Evolutionary conservation across 1,140 invertebrate species (phyloP).

Genomic region (Drosophila paulistorum): DNA sequence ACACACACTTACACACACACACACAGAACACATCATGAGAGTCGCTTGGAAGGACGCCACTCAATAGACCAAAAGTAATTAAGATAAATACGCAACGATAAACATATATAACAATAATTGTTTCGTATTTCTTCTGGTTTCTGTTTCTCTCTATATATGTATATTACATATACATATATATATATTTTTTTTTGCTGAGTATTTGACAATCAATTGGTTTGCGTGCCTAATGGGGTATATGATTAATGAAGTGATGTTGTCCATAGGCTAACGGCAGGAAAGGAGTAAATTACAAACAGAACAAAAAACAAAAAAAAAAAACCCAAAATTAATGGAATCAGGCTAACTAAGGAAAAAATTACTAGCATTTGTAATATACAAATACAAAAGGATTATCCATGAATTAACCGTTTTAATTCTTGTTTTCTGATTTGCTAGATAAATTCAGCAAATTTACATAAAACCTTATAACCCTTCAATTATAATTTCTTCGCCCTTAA

Average conservation of each 20-base stretch:
- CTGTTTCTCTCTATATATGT: conserved; percentile 5
- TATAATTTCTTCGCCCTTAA: no score
- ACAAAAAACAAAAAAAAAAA: no score
- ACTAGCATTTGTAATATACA: no score
- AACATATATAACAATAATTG: conserved; percentile 80
- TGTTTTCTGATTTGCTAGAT: no score
- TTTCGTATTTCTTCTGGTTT: conserved; percentile 35
- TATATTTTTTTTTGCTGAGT: conserved; percentile 32
- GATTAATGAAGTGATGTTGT: conserved; percentile 60
- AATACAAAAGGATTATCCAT: no score
- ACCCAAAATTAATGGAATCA: no score
- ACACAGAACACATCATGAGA: conserved; percentile 33
- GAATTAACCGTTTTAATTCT: no score
- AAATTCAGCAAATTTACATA: no score
- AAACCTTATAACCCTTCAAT: no score
- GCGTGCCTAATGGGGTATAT: conserved; percentile 64
- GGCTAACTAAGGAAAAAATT: no score
- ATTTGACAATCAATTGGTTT: conserved; percentile 66
- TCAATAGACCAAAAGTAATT: conserved; percentile 79
- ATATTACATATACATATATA: no score
- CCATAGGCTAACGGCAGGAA: neutral
- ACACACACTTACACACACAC: neutral
- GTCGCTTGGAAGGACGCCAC: conserved; percentile 33
- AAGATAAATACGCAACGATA: conserved; percentile 80
- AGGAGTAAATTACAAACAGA: neutral